These are phyloP conservation scores for Poecilia latipinna DNA, from an alignment of 2,113 vertebrate species.

Conservation along the genomic window DNA sequence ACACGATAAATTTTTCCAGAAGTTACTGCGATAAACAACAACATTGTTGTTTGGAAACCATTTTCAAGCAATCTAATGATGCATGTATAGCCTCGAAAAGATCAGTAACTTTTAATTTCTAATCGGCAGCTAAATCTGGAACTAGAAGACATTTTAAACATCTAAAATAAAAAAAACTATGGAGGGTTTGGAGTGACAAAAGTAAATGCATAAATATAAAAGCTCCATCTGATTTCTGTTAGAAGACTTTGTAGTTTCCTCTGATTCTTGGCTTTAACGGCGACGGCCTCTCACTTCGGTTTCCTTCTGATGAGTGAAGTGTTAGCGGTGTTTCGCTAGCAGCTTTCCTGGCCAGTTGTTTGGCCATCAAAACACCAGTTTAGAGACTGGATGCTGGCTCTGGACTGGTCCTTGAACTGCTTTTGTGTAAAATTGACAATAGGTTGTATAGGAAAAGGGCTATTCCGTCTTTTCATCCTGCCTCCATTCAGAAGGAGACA, in stretches of 20 bases:
- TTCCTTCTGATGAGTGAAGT: neutral
- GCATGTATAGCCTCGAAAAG: too few relatives aligned
- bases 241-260: neutral
- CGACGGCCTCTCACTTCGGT: neutral
- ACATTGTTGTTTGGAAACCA: too few relatives aligned
- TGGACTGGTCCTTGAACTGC: conserved; percentile 3
- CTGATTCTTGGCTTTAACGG: neutral
- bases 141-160: too few relatives aligned
- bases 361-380: neutral
- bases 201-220: neutral
- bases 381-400: neutral
- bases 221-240: neutral
- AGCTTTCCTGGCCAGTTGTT: neutral
- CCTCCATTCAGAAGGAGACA: conserved; percentile 10
- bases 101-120: too few relatives aligned
- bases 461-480: conserved; percentile 8
- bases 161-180: too few relatives aligned
- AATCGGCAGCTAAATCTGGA: too few relatives aligned
- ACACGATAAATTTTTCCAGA: too few relatives aligned
- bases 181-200: too few relatives aligned
- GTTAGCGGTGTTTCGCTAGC: neutral
- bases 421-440: conserved; percentile 3
- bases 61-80: neutral
- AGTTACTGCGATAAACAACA: too few relatives aligned
- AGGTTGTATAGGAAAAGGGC: conserved; percentile 12